Base-by-base conservation (phyloP, 1,140 invertebrate species). In the Penaeus vannamei region DNA sequence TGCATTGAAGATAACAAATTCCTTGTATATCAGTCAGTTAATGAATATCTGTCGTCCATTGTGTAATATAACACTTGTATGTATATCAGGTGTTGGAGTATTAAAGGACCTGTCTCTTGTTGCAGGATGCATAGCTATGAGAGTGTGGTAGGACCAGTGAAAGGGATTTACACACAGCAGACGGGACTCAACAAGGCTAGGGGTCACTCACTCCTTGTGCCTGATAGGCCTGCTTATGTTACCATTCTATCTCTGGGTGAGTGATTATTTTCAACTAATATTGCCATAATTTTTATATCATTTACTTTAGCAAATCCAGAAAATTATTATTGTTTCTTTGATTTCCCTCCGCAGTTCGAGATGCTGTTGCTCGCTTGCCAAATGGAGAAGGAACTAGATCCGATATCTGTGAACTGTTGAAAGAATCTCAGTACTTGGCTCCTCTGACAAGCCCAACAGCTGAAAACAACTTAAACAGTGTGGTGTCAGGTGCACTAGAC, bases 371-470 rank as follows among this genome's bases (percentile, higher is more conserved):
- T 0, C 94, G 98, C 72, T 93, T 99, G 86, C 98, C 98, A 0
- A 98, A 97, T 93, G 98, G 98, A 0, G 97, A 99, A 94, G 98
- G 98, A 36, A 98, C 98, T 0, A 93, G 97, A 46, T 95, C 96
- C 8, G 97, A 99, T 92, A 98, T 99, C 91, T 97, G 96, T 93
- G 96, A 96, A 91, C 93, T 97, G 69, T 92, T 97, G 10, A 96
- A 96, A 92, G 96, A 97, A 92, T 98, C 97, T 0, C 97, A 98
- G 92, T 98, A 97, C 91, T 94, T 98, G 53, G 95, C 95, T 32
- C 95, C 95, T 61, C 95, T 95, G 76, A 95, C 96, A 59, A 95
- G 95, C 62, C 96, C 96, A 89, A 95, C 96, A 92, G 92, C 93
- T 91, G 94, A 92, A 92, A 94, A 90, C 92, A 94, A 89, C 66